A percentile compares a stretch with the other conserved stretches of the same genome.
These are phyloP conservation scores for Entosphenus tridentatus DNA, from an alignment of 2,113 vertebrate species.

Conservation along the genomic window DNA sequence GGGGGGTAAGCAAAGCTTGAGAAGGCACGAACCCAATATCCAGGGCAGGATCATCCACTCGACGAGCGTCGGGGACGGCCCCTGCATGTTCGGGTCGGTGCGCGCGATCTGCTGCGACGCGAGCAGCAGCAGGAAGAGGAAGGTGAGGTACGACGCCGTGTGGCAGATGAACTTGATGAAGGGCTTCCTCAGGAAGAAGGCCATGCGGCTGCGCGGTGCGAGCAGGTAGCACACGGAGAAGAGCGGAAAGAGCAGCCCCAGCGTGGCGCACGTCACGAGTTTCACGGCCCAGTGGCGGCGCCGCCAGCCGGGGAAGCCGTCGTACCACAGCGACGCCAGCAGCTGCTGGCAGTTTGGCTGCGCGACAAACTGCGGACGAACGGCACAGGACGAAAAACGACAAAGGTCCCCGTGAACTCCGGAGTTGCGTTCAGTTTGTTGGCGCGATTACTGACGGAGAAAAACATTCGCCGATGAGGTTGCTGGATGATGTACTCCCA, in stretches of 20 bases:
- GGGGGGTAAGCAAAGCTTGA: too few species aligned
- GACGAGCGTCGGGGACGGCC: conserved; percentile 69
- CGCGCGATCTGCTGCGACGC: conserved; percentile 85
- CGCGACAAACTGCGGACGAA: conserved; percentile 54
- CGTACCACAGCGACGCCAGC: conserved; percentile 81
- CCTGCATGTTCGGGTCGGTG: conserved; percentile 82
- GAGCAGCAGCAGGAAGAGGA: conserved; percentile 80
- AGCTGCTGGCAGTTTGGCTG: conserved; percentile 97
- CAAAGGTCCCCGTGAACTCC: too few species aligned
- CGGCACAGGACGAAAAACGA: not conserved
- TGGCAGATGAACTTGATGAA: conserved; percentile 99
- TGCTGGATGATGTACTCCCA: not conserved
- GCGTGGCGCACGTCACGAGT: conserved; percentile 75
- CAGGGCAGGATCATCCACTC: conserved; percentile 96
- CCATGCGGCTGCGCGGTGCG: conserved; percentile 68
- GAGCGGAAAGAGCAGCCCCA: conserved; percentile 66
- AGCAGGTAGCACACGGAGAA: conserved; percentile 69
- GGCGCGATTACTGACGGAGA: too few species aligned
- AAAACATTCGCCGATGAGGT: not conserved
- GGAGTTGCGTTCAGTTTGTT: too few species aligned
- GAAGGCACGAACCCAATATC: conserved; percentile 50
- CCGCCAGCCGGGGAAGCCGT: conserved; percentile 87
- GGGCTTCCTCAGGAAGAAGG: conserved; percentile 83
- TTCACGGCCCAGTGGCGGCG: conserved; percentile 83
- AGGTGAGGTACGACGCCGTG: conserved; percentile 82